Base-by-base conservation (phyloP, 2,797 vertebrate genomes). In the Prionace glauca region DNA sequence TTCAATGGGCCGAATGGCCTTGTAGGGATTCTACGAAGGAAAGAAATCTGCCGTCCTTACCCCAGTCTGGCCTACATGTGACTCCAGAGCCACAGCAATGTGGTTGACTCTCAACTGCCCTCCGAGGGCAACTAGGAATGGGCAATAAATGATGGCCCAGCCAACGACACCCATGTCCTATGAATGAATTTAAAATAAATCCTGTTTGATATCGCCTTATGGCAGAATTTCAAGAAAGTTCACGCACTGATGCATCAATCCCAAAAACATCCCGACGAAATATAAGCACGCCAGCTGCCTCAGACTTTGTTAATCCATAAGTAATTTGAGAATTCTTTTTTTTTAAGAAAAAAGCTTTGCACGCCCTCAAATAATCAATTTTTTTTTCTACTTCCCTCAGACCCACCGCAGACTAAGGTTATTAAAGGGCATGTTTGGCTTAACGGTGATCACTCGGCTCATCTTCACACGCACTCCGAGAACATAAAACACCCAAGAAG, bases 251-350 rank as follows among this genome's bases (percentile, higher is more conserved):
- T 20, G 81, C 18, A 9, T 45, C 22, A 24, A 8, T 84, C 36
- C 36, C 41, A 20, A 84, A 45, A 84, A 84, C 20, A 22, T 41
- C 36, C 74, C 12, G 12, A n/a, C 0, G 29, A 74, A 77, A 77
- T 50, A 77, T n/a, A 77, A 45, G 4, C 20, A 45, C 1, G 41
- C 24, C 36, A 10, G 20, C 36, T 45, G 36, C 45, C 74, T 77
- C 32, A n/a, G 74, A n/a, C 74, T 77, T 77, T 77, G 74, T 77
- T n/a, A 77, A 77, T 77, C 81, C 81, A 41, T 84, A 84, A 84
- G 41, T 41, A 45, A 84, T 84, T 84, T 84, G 81, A 84, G 81
- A 84, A n/a, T 84, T 84, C 41, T 84, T 84, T 84, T 41, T 45
- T 65, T 11, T 50, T 2, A 50, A 11, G 0, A 18, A 20, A 84